phyloP scores from a whole-genome alignment of 64 coral and sea anemone species.

The Porites australiensis region DNA sequence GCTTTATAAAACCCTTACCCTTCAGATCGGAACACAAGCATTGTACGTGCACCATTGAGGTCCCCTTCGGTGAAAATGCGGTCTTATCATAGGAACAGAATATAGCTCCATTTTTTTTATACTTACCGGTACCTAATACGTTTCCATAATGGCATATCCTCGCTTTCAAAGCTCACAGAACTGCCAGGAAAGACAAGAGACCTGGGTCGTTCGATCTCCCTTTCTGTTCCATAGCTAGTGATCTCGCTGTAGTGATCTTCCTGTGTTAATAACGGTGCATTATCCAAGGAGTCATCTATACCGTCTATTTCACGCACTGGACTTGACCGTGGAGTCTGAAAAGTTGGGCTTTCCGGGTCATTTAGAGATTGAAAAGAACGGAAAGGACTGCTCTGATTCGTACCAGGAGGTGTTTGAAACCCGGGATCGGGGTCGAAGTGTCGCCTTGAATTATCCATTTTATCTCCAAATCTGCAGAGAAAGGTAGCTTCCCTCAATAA shows the following conservation, averaged over 20 bases:
- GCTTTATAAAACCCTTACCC: too few species aligned
- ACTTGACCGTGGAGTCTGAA: conserved; percentile 16
- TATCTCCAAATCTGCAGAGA: too few species aligned
- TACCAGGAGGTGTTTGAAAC: background rate
- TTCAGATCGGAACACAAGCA: too few species aligned
- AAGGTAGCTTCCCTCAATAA: too few species aligned
- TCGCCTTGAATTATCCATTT: background rate
- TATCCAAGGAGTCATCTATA: background rate
- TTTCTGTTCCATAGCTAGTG: background rate
- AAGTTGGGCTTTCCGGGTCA: background rate
- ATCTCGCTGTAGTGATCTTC: background rate
- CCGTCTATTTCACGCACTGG: background rate
- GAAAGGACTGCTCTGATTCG: background rate
- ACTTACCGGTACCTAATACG: background rate
- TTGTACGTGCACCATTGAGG: too few species aligned
- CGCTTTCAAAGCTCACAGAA: background rate
- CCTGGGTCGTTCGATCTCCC: background rate
- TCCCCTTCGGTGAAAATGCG: too few species aligned
- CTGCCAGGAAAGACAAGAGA: background rate
- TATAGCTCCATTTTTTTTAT: too few species aligned
- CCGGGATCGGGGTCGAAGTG: too few species aligned
- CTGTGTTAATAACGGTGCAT: background rate
- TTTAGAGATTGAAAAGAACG: background rate
- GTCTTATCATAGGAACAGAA: too few species aligned
- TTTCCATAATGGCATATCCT: background rate